Conservation (phyloP, 2,113 vertebrate species). For the Perca fluviatilis region DNA sequence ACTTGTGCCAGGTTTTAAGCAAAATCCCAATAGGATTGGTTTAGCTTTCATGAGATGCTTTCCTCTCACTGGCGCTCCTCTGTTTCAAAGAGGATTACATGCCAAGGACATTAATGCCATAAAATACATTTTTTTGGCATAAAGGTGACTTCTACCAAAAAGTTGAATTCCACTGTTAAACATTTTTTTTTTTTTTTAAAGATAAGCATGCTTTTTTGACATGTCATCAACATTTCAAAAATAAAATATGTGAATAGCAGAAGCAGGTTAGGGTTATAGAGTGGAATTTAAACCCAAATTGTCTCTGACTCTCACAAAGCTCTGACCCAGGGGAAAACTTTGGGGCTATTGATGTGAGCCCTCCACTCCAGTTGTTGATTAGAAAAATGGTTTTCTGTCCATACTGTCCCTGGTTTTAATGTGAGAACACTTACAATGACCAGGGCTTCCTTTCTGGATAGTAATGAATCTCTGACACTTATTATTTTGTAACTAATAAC, state of each 20-base stretch:
- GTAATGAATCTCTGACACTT: conserved; percentile 19
- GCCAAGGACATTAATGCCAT: conserved; percentile 66
- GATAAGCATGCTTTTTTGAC: neutral
- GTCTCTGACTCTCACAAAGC: conserved; percentile 29
- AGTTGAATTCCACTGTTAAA: neutral
- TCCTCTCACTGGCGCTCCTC: conserved; percentile 51
- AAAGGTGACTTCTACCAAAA: conserved; percentile 66
- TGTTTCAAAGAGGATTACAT: conserved; percentile 78
- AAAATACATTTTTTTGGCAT: conserved; percentile 55
- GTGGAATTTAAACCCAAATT: conserved; percentile 23
- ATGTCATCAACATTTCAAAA: neutral
- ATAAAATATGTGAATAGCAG: neutral
- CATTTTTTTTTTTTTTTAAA: neutral
- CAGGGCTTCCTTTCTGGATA: neutral
- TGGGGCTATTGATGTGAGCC: neutral
- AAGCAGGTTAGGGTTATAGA: neutral
- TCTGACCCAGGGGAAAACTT: neutral
- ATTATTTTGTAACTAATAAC: conserved; percentile 12
- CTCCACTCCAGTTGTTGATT: neutral
- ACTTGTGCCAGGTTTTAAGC: conserved; percentile 69
- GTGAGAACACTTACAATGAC: neutral
- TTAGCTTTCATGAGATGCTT: conserved; percentile 66
- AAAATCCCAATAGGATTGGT: conserved; percentile 67
- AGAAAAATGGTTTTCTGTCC: neutral
- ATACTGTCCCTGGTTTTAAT: neutral